These are phyloP conservation scores for Allobates femoralis DNA, from an alignment of 2,797 vertebrate species.

Conservation along the genomic window DNA sequence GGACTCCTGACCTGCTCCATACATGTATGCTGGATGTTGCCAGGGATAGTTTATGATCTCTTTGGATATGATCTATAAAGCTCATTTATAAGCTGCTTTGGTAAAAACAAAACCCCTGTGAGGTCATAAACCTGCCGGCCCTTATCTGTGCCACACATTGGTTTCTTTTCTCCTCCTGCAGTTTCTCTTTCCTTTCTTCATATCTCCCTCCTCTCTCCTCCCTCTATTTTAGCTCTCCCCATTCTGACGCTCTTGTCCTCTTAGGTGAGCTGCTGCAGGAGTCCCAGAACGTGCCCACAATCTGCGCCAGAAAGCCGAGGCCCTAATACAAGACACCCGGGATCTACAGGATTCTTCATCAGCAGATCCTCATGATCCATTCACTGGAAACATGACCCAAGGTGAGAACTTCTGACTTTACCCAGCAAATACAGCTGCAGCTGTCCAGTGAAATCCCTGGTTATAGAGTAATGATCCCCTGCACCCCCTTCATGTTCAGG, in stretches of 20 bases:
- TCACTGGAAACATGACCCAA: slow-evolving; percentile 62
- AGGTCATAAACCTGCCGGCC: too few relatives aligned
- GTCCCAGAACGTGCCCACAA: slow-evolving; percentile 92
- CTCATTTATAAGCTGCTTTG: not conserved
- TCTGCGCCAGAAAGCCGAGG: slow-evolving; percentile 92
- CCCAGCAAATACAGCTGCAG: too few relatives aligned
- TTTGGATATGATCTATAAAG: too few relatives aligned
- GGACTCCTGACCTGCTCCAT: too few relatives aligned
- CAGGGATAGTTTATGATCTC: too few relatives aligned
- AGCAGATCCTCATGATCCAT: slow-evolving; percentile 72
- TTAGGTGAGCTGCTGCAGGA: slow-evolving; percentile 93
- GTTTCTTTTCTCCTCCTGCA: slow-evolving; percentile 29
- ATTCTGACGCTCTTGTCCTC: not conserved
- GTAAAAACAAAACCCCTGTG: not conserved
- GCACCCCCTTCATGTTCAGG: too few relatives aligned
- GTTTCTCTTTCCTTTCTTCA: slow-evolving; percentile 26
- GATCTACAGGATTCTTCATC: slow-evolving; percentile 80
- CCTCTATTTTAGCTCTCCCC: slow-evolving; percentile 26
- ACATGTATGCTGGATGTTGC: too few relatives aligned
- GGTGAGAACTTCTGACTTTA: slow-evolving; percentile 8
- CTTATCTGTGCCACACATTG: not conserved
- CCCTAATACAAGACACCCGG: slow-evolving; percentile 91
- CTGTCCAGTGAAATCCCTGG: too few relatives aligned
- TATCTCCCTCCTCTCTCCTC: not conserved
- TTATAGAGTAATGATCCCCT: too few relatives aligned